Evolutionary conservation across 2,113 vertebrate genomes (phyloP).

Genomic region (Tetrao urogallus): DNA sequence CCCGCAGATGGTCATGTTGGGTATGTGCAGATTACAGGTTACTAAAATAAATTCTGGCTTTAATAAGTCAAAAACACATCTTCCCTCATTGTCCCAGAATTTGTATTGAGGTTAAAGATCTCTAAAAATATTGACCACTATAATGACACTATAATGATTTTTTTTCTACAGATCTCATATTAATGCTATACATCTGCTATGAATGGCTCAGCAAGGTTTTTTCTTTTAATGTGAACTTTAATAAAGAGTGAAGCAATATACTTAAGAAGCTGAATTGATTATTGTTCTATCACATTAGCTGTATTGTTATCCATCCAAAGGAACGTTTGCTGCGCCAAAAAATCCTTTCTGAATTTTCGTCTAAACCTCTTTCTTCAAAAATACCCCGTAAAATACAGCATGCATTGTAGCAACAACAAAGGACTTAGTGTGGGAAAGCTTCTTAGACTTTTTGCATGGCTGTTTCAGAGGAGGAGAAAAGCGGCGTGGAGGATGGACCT

Average conservation of each 20-base stretch:
- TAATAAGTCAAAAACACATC: not conserved
- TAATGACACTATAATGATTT: not conserved
- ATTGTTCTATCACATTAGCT: conserved; percentile 1
- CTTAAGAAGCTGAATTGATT: not conserved
- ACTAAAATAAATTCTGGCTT: not conserved
- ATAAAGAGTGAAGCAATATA: not conserved
- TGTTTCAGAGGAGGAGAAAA: not conserved
- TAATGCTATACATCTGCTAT: not conserved
- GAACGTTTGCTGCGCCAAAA: conserved; percentile 5
- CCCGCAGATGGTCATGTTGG: not conserved
- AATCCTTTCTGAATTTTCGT: not conserved
- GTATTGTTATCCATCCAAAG: conserved; percentile 10
- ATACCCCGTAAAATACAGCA: not conserved
- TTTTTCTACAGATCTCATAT: not conserved
- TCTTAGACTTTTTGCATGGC: conserved; percentile 5
- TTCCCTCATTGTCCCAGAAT: not conserved
- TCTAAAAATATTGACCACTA: not conserved
- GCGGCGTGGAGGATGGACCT: not conserved
- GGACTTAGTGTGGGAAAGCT: not conserved
- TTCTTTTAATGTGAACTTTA: not conserved
- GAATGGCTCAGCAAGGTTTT: not conserved
- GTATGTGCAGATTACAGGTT: not conserved
- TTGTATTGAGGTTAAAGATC: not conserved
- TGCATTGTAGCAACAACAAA: not conserved
- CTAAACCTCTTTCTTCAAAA: conserved; percentile 32